Evolutionary conservation across 2,888 invertebrate species (phyloP).

Genomic region (Lissonota sp.): DNA sequence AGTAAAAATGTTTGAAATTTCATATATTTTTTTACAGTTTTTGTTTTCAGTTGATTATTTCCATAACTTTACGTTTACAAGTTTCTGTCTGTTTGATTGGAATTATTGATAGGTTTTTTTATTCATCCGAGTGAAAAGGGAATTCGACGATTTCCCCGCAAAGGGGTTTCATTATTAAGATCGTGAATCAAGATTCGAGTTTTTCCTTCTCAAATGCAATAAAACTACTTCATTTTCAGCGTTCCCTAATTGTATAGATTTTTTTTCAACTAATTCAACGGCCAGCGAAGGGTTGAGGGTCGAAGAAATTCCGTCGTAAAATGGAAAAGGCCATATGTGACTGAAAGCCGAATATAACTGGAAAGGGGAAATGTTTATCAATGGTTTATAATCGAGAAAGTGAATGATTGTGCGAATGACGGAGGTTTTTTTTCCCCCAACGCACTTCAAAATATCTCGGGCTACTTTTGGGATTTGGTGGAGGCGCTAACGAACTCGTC

Average conservation of each 20-base stretch:
- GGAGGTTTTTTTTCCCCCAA: slow-evolving; percentile 13
- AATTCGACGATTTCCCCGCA: no score
- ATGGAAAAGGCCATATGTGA: background rate
- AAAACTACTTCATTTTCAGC: background rate
- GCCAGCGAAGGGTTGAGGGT: slow-evolving; percentile 30
- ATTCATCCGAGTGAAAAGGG: no score
- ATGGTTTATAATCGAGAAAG: slow-evolving; percentile 8
- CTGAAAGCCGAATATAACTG: background rate
- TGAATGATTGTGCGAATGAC: slow-evolving; percentile 2
- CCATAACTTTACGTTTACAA: no score
- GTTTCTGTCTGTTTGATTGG: no score
- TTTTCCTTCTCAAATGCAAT: background rate
- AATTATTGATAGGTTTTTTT: no score
- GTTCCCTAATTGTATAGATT: background rate
- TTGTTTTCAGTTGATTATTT: no score
- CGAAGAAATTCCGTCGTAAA: background rate
- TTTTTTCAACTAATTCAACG: background rate
- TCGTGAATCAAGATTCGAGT: background rate
- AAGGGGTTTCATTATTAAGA: background rate
- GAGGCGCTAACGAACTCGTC: slow-evolving; percentile 54
- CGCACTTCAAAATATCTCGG: background rate
- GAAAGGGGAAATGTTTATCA: slow-evolving; percentile 30
- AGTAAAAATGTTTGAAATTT: no score
- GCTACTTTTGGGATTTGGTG: slow-evolving; percentile 1
- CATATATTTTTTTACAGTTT: no score